phyloP scores from a whole-genome alignment of 1,140 invertebrate genomes.

The Camponotus pennsylvanicus region DNA sequence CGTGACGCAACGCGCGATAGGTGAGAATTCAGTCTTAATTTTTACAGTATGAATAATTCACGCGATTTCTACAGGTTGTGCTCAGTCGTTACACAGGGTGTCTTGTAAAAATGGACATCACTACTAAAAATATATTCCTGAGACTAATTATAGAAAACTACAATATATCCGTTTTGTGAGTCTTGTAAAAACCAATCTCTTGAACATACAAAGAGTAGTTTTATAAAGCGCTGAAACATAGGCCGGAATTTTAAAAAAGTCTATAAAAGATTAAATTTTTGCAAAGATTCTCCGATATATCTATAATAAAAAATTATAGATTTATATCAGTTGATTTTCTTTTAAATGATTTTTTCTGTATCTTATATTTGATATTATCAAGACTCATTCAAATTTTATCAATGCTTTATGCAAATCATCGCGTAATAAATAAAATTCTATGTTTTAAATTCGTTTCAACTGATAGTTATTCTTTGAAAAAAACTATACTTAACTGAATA shows the following conservation, averaged over 20 bases:
- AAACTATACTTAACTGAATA: background rate
- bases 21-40: slow-evolving; percentile 64
- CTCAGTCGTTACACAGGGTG: background rate
- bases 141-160: too few species aligned
- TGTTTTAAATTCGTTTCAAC: background rate
- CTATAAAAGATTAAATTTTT: too few species aligned
- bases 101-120: background rate
- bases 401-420: slow-evolving; percentile 2
- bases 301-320: too few species aligned
- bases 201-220: too few species aligned
- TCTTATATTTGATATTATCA: background rate
- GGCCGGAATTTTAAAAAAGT: too few species aligned
- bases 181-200: too few species aligned
- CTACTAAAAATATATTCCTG: slow-evolving; percentile 20
- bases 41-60: slow-evolving; percentile 40
- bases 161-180: too few species aligned
- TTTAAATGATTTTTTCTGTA: background rate
- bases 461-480: background rate
- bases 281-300: too few species aligned
- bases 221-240: too few species aligned
- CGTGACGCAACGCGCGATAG: slow-evolving; percentile 2
- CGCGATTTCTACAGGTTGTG: slow-evolving; percentile 22
- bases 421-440: background rate
- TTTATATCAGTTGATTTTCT: too few species aligned
- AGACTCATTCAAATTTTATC: background rate